Evolutionary conservation across 2,888 invertebrate genomes (phyloP), one percentile per base, ranked within the genome.

Genomic region (Stramonita haemastoma): DNA sequence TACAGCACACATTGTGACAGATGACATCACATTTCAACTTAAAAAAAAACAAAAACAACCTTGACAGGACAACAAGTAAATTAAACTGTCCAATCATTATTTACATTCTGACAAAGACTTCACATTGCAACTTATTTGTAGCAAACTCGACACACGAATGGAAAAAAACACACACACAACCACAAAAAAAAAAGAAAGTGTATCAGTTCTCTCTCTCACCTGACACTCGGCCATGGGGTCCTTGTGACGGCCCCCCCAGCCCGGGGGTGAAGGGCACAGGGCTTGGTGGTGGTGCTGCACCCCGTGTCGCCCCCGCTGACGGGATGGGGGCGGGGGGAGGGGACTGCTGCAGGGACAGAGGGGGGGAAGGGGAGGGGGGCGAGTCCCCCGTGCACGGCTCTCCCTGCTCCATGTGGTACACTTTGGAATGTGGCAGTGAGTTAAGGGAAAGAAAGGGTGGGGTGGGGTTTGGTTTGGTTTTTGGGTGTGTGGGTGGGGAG

Each of bases 341-440:
- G 57, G 81, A 26, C 34, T 86, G 89, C 32, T 83, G 91, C 92
- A 15, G 93, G 92, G 93, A 93, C 92, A 89, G 91, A 85, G 84
- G 93, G 92, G 26, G 81, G 22, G 81, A 36, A 26, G 81, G 81
- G 81, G 81, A 32, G 86, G 92, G 91, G 36, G 90, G 90, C 83
- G 90, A 86, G 88, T 88, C 77, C 29, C 87, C 89, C 26, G 89
- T 90, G 34, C 89, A 90, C 56, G 87, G 88, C 17, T 70, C 89
- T 26, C 92, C 92, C 86, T 93, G 92, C 90, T 94, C 93, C 89
- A 94, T 92, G 83, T 92, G 92, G 91, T 93, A 94, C 87, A 93
- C 90, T 95, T 88, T 95, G 94, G 90, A 95, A 95, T 92, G 95
- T 96, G 83, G 94, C 15, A 8, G 29, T n/a, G 22, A 36, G 92